phyloP scores from a whole-genome alignment of 2,797 vertebrate species.

The Remorina albescens region DNA sequence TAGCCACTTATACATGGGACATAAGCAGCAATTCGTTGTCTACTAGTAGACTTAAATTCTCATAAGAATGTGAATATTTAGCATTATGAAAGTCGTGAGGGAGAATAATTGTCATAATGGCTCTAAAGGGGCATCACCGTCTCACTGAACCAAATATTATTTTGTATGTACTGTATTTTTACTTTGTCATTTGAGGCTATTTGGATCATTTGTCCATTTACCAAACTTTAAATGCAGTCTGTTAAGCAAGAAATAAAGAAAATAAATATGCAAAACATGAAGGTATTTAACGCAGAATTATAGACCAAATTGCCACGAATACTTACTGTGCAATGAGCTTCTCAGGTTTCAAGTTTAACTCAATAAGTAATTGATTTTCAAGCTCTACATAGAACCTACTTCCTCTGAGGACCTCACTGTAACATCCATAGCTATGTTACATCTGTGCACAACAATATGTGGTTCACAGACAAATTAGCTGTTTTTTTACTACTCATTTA shows the following conservation, averaged over 20 bases:
- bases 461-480: not conserved
- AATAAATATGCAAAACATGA: not conserved
- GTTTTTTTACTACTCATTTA: not conserved
- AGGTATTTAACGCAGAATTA: not conserved
- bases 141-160: not conserved
- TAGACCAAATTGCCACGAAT: not conserved
- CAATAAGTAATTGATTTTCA: not conserved
- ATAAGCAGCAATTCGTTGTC: constrained; percentile 13
- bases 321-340: not conserved
- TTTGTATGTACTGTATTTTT: not conserved
- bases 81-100: not conserved
- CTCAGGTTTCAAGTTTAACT: constrained; percentile 2
- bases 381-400: not conserved
- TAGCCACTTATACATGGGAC: not conserved
- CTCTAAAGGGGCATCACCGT: not conserved
- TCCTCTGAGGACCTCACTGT: not conserved
- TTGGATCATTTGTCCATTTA: not conserved
- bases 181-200: not conserved
- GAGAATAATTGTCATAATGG: constrained; percentile 1
- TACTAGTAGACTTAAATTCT: constrained; percentile 4
- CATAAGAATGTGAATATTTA: constrained; percentile 3
- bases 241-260: not conserved
- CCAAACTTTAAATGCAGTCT: not conserved
- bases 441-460: constrained; percentile 1
- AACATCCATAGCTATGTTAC: not conserved